Evolutionary conservation across 1,140 invertebrate species (phyloP).

Genomic region (Zaprionus gabonicus): DNA sequence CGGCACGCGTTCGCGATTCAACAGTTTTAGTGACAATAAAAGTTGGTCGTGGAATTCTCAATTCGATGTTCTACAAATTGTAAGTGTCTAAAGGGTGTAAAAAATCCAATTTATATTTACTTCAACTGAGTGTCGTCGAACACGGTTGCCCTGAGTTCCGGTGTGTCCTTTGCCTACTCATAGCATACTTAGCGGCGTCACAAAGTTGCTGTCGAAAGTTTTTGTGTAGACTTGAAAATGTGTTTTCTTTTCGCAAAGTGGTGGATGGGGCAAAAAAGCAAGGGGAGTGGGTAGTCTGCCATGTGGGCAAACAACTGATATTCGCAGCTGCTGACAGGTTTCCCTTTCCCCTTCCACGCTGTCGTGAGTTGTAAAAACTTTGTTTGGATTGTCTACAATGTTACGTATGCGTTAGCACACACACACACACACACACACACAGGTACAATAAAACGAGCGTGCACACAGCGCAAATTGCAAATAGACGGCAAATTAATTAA

Average conservation of each 20-base stretch:
- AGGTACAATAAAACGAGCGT: background rate
- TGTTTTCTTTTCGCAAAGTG: conserved; percentile 14
- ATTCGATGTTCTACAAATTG: conserved; percentile 30
- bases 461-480: conserved; percentile 35
- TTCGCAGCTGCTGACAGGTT: conserved; percentile 17
- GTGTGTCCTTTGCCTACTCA: conserved; percentile 10
- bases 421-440: conserved; percentile 21
- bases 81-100: conserved; percentile 42
- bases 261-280: background rate
- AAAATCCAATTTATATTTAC: conserved; percentile 54
- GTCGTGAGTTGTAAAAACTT: conserved; percentile 10
- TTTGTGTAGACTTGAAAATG: conserved; percentile 37
- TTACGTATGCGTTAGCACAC: conserved; percentile 28
- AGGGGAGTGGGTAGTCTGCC: background rate
- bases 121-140: conserved; percentile 4
- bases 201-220: conserved; percentile 44
- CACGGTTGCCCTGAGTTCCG: background rate
- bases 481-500: conserved; percentile 56
- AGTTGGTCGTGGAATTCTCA: background rate
- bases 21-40: conserved; percentile 43
- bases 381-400: conserved; percentile 30
- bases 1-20: background rate
- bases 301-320: conserved; percentile 43
- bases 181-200: conserved; percentile 28
- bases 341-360: background rate